phyloP scores from a whole-genome alignment of 1,140 invertebrate genomes.

The Megathymus violae region DNA sequence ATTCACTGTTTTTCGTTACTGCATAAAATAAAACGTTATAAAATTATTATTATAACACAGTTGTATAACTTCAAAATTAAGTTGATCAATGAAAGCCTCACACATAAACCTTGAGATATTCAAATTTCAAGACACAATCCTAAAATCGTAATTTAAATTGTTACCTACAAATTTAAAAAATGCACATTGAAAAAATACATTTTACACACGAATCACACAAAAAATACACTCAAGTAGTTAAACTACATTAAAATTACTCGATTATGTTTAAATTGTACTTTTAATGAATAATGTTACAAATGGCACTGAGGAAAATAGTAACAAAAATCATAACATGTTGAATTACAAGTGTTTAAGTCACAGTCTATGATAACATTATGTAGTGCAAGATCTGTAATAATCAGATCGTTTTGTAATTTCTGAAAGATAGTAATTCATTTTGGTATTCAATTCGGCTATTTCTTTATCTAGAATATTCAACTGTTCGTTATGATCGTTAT shows the following conservation, averaged over 20 bases:
- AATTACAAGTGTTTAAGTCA: not conserved
- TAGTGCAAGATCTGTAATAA: slow-evolving; percentile 80
- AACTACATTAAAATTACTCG: slow-evolving; percentile 45
- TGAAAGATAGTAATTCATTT: slow-evolving; percentile 81
- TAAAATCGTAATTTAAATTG: not conserved
- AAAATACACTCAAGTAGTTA: slow-evolving; percentile 50
- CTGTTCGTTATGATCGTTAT: slow-evolving; percentile 80
- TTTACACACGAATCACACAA: slow-evolving; percentile 26
- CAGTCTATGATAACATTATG: slow-evolving; percentile 46
- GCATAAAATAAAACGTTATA: not conserved
- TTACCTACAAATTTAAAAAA: slow-evolving; percentile 4
- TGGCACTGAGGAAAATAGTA: slow-evolving; percentile 44
- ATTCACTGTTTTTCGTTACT: not conserved
- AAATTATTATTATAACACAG: slow-evolving; percentile 1
- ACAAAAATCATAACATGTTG: not conserved
- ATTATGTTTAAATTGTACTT: slow-evolving; percentile 17
- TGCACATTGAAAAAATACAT: slow-evolving; percentile 30
- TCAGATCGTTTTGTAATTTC: slow-evolving; percentile 84
- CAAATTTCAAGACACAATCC: not conserved
- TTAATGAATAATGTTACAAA: slow-evolving; percentile 43
- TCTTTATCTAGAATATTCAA: slow-evolving; percentile 75
- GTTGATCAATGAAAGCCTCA: not conserved
- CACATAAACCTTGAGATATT: not conserved
- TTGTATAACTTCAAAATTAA: not conserved
- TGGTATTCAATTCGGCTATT: slow-evolving; percentile 80